A percentile compares a stretch with the other conserved stretches of the same genome.
Evolutionary conservation across 2,113 vertebrate species (phyloP).

Genomic region (Myotis yumanensis): DNA sequence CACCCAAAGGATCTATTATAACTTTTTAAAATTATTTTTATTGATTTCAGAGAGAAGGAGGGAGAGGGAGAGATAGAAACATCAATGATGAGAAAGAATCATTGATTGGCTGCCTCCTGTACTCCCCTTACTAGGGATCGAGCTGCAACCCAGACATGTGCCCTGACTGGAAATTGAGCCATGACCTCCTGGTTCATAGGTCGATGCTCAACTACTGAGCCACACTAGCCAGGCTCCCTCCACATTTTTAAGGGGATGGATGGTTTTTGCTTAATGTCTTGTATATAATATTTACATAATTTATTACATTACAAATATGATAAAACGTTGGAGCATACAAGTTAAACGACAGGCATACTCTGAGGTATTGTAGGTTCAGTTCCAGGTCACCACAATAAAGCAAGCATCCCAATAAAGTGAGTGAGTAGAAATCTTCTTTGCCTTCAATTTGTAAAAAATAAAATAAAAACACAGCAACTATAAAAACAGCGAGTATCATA

Average conservation of each 20-base stretch:
- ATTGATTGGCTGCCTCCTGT: too few species aligned
- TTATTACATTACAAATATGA: background rate
- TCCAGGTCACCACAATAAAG: background rate
- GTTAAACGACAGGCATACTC: background rate
- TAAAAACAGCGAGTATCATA: background rate
- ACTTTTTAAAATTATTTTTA: constrained; percentile 29
- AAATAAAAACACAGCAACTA: background rate
- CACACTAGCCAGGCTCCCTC: too few species aligned
- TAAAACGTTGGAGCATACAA: background rate
- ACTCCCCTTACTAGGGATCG: too few species aligned
- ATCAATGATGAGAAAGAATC: too few species aligned
- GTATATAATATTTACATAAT: constrained; percentile 1
- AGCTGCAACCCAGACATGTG: too few species aligned
- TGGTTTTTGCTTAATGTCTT: background rate
- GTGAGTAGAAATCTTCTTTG: background rate
- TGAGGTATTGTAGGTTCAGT: background rate
- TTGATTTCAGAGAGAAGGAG: too few species aligned
- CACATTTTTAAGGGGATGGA: background rate
- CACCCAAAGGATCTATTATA: background rate
- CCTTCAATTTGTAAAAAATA: background rate
- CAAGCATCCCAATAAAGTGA: background rate
- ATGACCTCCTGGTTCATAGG: too few species aligned
- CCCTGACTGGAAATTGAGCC: too few species aligned
- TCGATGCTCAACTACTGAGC: too few species aligned
- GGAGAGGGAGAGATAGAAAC: too few species aligned